phyloP scores from a whole-genome alignment of 2,113 vertebrate genomes.

The Mus spicilegus region DNA sequence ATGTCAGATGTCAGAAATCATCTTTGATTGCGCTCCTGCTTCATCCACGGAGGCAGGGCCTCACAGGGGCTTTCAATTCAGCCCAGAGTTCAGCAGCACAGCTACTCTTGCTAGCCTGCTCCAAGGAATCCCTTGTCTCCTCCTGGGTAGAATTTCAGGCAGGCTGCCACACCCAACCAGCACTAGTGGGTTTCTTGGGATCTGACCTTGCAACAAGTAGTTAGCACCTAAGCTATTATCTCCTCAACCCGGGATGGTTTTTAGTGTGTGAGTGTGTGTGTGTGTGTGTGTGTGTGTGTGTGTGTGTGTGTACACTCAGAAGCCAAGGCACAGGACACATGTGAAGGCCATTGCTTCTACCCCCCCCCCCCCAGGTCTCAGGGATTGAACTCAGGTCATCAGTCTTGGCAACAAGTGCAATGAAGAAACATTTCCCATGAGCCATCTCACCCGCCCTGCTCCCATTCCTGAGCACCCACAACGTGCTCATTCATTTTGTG shows the following conservation, averaged over 20 bases:
- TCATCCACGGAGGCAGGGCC: background rate
- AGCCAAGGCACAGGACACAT: background rate
- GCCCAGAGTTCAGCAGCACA: background rate
- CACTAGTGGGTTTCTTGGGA: background rate
- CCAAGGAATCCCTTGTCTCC: background rate
- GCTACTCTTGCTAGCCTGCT: background rate
- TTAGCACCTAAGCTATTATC: background rate
- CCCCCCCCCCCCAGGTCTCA: background rate
- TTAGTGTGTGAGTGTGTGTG: background rate
- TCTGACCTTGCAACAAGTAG: background rate
- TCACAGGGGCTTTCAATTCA: background rate
- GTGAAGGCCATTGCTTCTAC: background rate
- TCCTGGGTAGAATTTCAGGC: background rate
- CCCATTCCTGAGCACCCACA: background rate
- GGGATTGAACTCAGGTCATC: background rate
- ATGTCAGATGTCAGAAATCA: background rate
- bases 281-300: background rate
- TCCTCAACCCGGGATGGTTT: background rate
- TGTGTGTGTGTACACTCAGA: background rate
- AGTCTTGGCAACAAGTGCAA: background rate
- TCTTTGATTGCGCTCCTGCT: background rate
- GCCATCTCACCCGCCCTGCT: too few relatives aligned
- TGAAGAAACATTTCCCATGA: too few relatives aligned
- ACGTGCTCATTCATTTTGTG: background rate
- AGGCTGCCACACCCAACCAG: background rate